phyloP scores from a whole-genome alignment of 2,888 invertebrate genomes.

The Drosophila kuntzei region DNA sequence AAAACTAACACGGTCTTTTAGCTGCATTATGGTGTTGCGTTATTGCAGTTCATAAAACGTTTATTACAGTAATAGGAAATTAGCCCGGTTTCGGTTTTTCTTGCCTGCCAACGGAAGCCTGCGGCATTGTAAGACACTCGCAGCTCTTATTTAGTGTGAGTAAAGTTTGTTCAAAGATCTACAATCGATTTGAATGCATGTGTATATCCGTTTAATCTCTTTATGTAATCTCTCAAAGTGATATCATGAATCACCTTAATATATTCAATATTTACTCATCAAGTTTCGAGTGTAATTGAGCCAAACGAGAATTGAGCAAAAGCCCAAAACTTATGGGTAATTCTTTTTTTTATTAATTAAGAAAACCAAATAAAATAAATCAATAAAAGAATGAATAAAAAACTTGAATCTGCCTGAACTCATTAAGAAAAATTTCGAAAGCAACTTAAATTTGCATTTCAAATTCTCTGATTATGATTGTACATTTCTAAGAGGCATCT shows the following conservation, averaged over 20 bases:
- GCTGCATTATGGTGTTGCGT: conserved; percentile 54
- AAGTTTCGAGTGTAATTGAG: not conserved
- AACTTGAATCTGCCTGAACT: conserved; percentile 47
- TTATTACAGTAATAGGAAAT: conserved; percentile 76
- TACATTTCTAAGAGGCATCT: conserved; percentile 24
- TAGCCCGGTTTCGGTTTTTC: conserved; percentile 66
- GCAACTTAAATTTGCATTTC: conserved; percentile 45
- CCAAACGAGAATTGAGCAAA: not conserved
- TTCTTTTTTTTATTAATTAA: conserved; percentile 10
- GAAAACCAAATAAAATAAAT: conserved; percentile 9
- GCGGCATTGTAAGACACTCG: conserved; percentile 58
- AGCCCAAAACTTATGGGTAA: conserved; percentile 5
- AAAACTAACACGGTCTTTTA: conserved; percentile 30
- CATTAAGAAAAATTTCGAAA: conserved; percentile 48
- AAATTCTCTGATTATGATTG: conserved; percentile 18
- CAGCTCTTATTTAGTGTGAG: conserved; percentile 48
- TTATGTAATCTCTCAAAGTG: not conserved
- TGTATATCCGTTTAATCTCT: conserved; percentile 47
- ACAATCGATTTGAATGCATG: conserved; percentile 61
- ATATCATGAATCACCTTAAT: not conserved
- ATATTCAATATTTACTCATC: conserved; percentile 7
- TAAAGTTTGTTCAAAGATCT: conserved; percentile 43
- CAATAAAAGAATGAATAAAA: conserved; percentile 22
- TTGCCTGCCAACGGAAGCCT: conserved; percentile 52
- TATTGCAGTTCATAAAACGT: conserved; percentile 68